A percentile compares a stretch with the other conserved stretches of the same genome.
Conservation (phyloP, 2,113 vertebrate species). For the Tachysurus vachellii region DNA sequence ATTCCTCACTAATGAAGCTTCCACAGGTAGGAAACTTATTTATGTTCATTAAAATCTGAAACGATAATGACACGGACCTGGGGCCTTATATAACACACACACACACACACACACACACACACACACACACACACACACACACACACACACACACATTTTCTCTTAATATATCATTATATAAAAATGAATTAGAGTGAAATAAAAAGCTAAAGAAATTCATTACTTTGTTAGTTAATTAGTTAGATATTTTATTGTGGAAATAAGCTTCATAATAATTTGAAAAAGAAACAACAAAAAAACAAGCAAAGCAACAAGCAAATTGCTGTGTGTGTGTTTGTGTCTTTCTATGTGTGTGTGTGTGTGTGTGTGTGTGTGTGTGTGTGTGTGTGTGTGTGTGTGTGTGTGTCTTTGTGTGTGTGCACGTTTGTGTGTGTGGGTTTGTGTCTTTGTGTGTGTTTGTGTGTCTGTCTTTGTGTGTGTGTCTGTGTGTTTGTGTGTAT, state of each 20-base stretch:
- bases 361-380: no score
- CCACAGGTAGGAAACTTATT: conserved; percentile 2
- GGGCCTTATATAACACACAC: background rate
- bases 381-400: no score
- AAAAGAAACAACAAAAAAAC: background rate
- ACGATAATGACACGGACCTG: background rate
- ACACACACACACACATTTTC: background rate
- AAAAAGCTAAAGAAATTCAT: background rate
- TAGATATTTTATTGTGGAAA: background rate
- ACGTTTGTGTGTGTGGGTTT: no score
- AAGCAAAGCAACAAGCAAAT: no score
- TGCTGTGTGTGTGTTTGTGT: no score
- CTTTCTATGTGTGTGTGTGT: no score
- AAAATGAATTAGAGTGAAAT: background rate
- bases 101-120: conserved; percentile 1
- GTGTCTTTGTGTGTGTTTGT: background rate
- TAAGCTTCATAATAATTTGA: background rate
- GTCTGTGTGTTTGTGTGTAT: no score
- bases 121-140: conserved; percentile 9
- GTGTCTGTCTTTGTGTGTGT: no score
- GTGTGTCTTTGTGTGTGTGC: no score
- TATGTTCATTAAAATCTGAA: no score
- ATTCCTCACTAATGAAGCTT: background rate
- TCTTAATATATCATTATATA: background rate
- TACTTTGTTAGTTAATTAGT: background rate